Evolutionary conservation across 2,888 invertebrate species (phyloP), one percentile per base, ranked within the genome.

Genomic region (Calameuta filiformis): DNA sequence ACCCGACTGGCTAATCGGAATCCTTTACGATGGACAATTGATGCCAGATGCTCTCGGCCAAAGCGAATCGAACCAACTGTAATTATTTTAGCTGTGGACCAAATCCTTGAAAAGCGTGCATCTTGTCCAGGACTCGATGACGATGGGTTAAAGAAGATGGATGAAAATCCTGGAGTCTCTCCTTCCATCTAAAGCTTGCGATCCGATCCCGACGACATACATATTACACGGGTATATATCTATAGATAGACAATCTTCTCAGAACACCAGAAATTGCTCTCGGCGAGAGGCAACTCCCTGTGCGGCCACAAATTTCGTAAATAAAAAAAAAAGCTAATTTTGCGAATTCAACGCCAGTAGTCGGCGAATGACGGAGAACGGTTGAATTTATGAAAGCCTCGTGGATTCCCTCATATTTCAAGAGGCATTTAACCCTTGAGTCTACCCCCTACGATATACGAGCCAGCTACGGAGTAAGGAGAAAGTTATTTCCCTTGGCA

Each of bases 331-430:
- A 34, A 71, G 12, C 71, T 71, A 31, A 71, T 71, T 71, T 34
- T 71, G 12, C 33, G 34, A 71, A 71, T 31, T 71, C 31, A 71
- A 71, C 71, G 12, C 12, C 71, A 56, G 71, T 71, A 31, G 71
- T 33, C 31, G 71, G 33, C 71, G 71, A 71, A 71, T 71, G 31
- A 71, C 31, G 71, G 1, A 71, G 71, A 71, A 71, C 31, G 71
- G 71, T 71, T 71, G 71, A 31, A 71, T 71, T 71, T 71, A 71
- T 71, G 34, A 71, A 34, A 71, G 71, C 71, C 71, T 71, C 71
- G 31, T 34, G 71, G 71, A 31, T 33, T 34, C 71, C 31, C 23
- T 34, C 71, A 71, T 71, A 71, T 71, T 71, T 71, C 71, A 71
- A 71, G n/a, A 34, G 34, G 71, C 71, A 33, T 71, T 71, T 71